Percentiles rank a stretch among this genome's conserved stretches.
Evolutionary conservation across 2,797 vertebrate species (phyloP).

Genomic region (Neopelma chrysocephalum): DNA sequence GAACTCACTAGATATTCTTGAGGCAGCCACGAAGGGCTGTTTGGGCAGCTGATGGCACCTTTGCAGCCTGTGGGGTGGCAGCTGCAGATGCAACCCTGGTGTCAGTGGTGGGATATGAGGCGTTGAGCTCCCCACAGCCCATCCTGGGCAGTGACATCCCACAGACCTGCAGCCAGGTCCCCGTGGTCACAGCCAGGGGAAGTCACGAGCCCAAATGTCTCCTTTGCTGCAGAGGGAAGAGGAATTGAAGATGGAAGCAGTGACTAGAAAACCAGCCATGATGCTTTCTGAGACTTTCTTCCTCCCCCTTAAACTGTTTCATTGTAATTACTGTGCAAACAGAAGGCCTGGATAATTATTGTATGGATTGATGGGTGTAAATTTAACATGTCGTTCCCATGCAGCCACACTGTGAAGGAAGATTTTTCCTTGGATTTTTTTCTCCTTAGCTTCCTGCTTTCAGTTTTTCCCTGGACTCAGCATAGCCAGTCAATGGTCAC

Average conservation of each 20-base stretch:
- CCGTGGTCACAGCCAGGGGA: not conserved
- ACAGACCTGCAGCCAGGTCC: not conserved
- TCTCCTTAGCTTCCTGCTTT: not conserved
- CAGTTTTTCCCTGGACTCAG: not conserved
- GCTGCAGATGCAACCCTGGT: not conserved
- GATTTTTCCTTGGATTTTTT: not conserved
- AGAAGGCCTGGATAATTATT: conserved; percentile 1
- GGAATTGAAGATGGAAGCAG: not conserved
- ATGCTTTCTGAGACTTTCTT: not conserved
- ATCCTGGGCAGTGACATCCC: not conserved
- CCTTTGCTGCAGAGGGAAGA: not conserved
- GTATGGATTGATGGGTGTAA: not conserved
- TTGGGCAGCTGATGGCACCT: not conserved
- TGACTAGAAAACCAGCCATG: not conserved
- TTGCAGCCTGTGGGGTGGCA: not conserved
- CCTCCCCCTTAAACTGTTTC: not conserved
- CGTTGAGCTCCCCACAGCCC: not conserved
- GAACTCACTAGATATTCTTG: not conserved
- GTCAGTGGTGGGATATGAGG: not conserved
- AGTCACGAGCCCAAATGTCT: accelerated
- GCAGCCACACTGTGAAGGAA: not conserved
- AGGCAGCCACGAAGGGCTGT: not conserved
- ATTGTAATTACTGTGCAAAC: not conserved
- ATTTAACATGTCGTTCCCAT: not conserved
- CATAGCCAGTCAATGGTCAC: not conserved